Base-by-base conservation (phyloP, 2,113 vertebrate genomes). In the Xiphophorus maculatus region DNA sequence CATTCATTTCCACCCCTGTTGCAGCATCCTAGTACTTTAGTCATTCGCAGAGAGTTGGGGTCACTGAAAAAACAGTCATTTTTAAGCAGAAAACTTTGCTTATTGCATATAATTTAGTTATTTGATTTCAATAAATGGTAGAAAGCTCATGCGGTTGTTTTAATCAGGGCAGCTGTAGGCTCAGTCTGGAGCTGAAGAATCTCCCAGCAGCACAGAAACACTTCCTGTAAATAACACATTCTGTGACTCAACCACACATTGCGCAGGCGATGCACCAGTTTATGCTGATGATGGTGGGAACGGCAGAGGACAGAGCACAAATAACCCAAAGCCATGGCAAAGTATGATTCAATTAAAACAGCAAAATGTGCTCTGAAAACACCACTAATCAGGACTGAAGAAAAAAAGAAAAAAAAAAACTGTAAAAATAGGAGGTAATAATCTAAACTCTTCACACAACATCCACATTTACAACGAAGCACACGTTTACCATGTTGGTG, bases 281-380 rank as follows among this genome's bases (percentile, higher is more conserved):
- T 79, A 30, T 69, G 48, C 48, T 30, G 33, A 70, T 44, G 74
- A 81, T 44, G 60, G 73, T 73, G 67, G 19, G 63, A 74, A 61
- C 13, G 63, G 65, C 58, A 73, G 44, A 68, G 62, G 73, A 83
- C 63, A 68, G 58, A 72, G 10, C 69, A 83, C 76, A 87, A 89
- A 90, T 79, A 88, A 90, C 79, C 84, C 66, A 70, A 74, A 87
- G 86, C 83, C 65, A 73, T 13, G 28, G 44, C 17, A 76, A 83
- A 85, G 75, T 29, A 63, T 63, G 66, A 84, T 81, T 25, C 40
- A 85, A 33, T 79, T 65, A 70, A 79, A 75, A 64, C 82, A 35
- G 42, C 22, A 7, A 72, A 72, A 72, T 60, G 68, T 69, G 62
- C 22, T 32, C 17, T 65, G 28, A 76, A 67, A 76, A 32, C 19